Evolutionary conservation across 2,797 vertebrate species (phyloP), one percentile per base, ranked within the genome.

Genomic region (Danionella dracula): DNA sequence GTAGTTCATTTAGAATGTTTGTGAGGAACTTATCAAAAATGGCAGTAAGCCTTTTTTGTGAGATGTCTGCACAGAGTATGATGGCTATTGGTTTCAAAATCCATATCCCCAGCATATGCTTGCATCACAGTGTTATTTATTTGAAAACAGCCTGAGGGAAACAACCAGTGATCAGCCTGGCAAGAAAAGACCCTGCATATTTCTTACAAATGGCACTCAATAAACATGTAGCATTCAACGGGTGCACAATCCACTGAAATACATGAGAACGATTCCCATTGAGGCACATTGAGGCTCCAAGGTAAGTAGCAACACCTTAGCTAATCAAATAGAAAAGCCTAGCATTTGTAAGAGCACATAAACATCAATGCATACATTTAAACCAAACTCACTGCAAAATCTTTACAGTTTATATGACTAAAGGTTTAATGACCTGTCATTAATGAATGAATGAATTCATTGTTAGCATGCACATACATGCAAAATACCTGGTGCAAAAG

Each of bases 41-140:
- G n/a, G n/a, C n/a, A n/a, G n/a, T n/a, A n/a, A n/a, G n/a, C n/a
- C n/a, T n/a, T n/a, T n/a, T n/a, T n/a, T n/a, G n/a, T n/a, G n/a
- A n/a, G n/a, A n/a, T n/a, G n/a, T n/a, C n/a, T n/a, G n/a, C n/a
- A n/a, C n/a, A n/a, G n/a, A n/a, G n/a, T n/a, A n/a, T n/a, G n/a
- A n/a, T n/a, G n/a, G n/a, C n/a, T n/a, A n/a, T n/a, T n/a, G n/a
- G n/a, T 27, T 27, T 27, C 23, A 27, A 27, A 27, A 27, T 27
- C 23, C 3, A 27, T 27, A 27, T 3, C 23, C 3, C 23, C 17
- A 21, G 48, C 54, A 54, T n/a, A 10, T 7, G 23, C 67, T 77
- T 68, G 23, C 69, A 81, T 79, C 71, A 70, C 69, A 76, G 55
- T 74, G 75, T 68, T 76, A 70, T 86, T 86, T 81, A 84, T 84